Base-by-base conservation (phyloP, 2,113 vertebrate genomes). In the Mesoclemmys tuberculata region DNA sequence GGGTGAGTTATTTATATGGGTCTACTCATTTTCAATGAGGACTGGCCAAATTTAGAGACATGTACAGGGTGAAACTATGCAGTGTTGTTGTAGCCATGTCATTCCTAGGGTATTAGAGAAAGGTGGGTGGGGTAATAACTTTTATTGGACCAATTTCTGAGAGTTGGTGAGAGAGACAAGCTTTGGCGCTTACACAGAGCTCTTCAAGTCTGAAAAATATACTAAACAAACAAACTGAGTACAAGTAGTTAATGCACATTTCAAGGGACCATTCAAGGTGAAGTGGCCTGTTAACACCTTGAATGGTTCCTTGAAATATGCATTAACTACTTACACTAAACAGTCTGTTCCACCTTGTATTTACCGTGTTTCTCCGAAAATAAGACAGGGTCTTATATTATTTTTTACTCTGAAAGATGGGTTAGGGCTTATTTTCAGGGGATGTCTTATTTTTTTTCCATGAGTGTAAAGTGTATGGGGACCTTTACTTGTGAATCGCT, bases 41-140 rank as follows among this genome's bases (percentile, higher is more conserved):
- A 4, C 24, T 21, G 9, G 6, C 8, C 4, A 61, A 26, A 21
- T 12, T 3, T 26, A 46, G 52, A 10, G 5, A 3, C 10, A 0
- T 0, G 8, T 44, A 0, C 6, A 12, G 13, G 48, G 78, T 80
- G 74, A 46, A 46, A 26, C 11, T 5, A 56, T 68, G 18, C 12
- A 38, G n/a, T 71, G n/a, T 71, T 71, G 35, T n/a, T 4, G 9
- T 71, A 71, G 35, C n/a, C n/a, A 38, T n/a, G 19, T 71, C 21
- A 9, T n/a, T 38, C 64, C 64, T 19, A 71, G 19, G 35, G 21
- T 71, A 11, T 71, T 71, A 22, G 64, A 38, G 64, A 10, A 71
- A 71, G 18, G 2, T 71, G 35, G 19, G 19, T 71, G 19, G 21
- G 64, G 64, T 38, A 38, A 71, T 71, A 71, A 10, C 35, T 71